Evolutionary conservation across 2,113 vertebrate genomes (phyloP).

Genomic region (Polypterus bichir): DNA sequence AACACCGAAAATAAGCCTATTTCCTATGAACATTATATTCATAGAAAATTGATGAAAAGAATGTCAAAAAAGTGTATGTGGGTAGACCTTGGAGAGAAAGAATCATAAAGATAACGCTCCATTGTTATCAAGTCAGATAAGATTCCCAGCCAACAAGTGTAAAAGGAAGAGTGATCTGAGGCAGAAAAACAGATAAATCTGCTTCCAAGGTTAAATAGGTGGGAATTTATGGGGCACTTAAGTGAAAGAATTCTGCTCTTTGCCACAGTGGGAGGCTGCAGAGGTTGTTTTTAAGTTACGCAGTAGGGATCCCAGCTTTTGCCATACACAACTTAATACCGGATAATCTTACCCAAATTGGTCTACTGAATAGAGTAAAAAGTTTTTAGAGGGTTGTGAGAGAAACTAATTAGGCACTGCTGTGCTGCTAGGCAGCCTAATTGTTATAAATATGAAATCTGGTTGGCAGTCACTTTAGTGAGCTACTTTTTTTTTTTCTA

Average conservation of each 20-base stretch:
- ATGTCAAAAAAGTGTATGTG: constrained; percentile 9
- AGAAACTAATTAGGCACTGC: constrained; percentile 10
- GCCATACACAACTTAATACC: constrained; percentile 22
- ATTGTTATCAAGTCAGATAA: constrained; percentile 22
- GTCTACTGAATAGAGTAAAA: constrained; percentile 6
- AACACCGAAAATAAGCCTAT: not conserved
- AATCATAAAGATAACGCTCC: constrained; percentile 11
- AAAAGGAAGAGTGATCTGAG: constrained; percentile 32
- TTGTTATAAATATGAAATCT: too few species aligned
- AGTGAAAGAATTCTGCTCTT: constrained; percentile 23
- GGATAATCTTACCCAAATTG: constrained; percentile 23
- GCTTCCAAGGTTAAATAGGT: constrained; percentile 22
- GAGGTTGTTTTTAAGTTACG: constrained; percentile 17
- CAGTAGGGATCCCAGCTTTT: constrained; percentile 24
- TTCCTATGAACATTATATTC: constrained; percentile 12
- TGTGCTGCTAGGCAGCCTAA: not conserved
- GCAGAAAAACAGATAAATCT: constrained; percentile 30
- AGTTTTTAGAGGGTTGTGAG: constrained; percentile 2
- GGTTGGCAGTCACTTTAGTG: too few species aligned
- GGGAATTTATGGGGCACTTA: constrained; percentile 21
- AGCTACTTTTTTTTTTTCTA: too few species aligned
- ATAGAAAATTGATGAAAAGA: constrained; percentile 9
- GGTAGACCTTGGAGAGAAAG: not conserved
- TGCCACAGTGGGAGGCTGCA: constrained; percentile 25
- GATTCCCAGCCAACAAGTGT: constrained; percentile 13